Evolutionary conservation across 2,888 invertebrate species (phyloP).

Genomic region (Eilema caniola): DNA sequence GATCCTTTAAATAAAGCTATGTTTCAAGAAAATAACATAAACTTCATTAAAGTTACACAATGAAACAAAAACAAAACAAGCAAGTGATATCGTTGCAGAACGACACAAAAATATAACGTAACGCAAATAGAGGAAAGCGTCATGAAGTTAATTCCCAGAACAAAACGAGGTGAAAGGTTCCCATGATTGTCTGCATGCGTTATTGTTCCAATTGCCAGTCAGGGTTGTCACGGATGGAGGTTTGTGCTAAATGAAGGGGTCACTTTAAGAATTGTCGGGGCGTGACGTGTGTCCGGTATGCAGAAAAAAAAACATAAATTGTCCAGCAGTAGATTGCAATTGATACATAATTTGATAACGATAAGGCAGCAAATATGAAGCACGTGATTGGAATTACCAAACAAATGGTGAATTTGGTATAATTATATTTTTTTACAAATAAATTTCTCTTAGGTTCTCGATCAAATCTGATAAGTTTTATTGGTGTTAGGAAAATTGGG

Average conservation of each 20-base stretch:
- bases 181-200: slow-evolving; percentile 65
- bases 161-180: slow-evolving; percentile 71
- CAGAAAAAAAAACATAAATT: too few relatives aligned
- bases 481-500: too few relatives aligned
- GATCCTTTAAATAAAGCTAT: neutral
- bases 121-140: slow-evolving; percentile 65
- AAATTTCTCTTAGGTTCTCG: too few relatives aligned
- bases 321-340: too few relatives aligned
- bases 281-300: neutral
- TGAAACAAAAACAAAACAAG: neutral
- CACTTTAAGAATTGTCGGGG: neutral
- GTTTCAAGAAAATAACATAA: neutral
- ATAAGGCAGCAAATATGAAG: neutral
- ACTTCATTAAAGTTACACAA: slow-evolving; percentile 1
- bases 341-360: too few relatives aligned
- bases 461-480: too few relatives aligned
- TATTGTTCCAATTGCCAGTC: slow-evolving; percentile 51
- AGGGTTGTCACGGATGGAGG: slow-evolving; percentile 33
- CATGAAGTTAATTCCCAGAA: slow-evolving; percentile 65
- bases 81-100: slow-evolving; percentile 18
- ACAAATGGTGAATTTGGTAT: too few relatives aligned
- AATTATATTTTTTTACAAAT: too few relatives aligned
- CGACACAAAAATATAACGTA: slow-evolving; percentile 44
- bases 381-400: neutral
- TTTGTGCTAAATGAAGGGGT: neutral